Base-by-base conservation (phyloP, 2,113 vertebrate species). In the Etheostoma cragini region DNA sequence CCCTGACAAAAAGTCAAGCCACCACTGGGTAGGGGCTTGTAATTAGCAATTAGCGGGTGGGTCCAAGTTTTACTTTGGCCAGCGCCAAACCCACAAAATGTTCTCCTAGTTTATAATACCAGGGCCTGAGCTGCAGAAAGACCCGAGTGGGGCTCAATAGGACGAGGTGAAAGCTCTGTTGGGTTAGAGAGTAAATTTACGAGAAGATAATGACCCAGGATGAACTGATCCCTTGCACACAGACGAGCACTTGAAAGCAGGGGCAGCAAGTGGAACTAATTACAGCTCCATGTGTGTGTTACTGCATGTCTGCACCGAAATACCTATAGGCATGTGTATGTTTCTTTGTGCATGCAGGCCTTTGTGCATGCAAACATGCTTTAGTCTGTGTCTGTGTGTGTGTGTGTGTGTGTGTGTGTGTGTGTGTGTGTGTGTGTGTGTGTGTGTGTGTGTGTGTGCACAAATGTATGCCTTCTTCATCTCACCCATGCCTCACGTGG, bases 31-130 rank as follows among this genome's bases (percentile, higher is more conserved):
- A 94, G 92, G 88, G 94, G 94, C 92, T 94, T 95, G 94, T 96
- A 95, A 95, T 96, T 95, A 95, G 93, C 94, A 94, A 96, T 95
- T 95, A 96, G 93, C 89, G 92, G 93, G 91, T 86, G 91, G 92
- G 92, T 95, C 94, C 94, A 94, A 93, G 93, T 94, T 95, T 94
- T 92, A 84, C 94, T 94, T 90, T 81, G 85, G 88, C 77, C 76
- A 52, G 47, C 71, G 93, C 95, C 94, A 95, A 96, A 96, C 82
- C 95, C 95, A 94, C 95, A 93, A 94, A 94, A 96, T 94, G 94
- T 95, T 95, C 93, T 95, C 76, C 87, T 87, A 89, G 89, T 94
- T 94, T 94, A 90, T 93, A 94, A 94, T 92, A 94, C 88, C 87
- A 68, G 83, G 83, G 84, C 81, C 92, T 83, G 88, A 90, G 94